phyloP scores from a whole-genome alignment of 2,888 invertebrate species.

The Cataglyphis altisquamis region DNA sequence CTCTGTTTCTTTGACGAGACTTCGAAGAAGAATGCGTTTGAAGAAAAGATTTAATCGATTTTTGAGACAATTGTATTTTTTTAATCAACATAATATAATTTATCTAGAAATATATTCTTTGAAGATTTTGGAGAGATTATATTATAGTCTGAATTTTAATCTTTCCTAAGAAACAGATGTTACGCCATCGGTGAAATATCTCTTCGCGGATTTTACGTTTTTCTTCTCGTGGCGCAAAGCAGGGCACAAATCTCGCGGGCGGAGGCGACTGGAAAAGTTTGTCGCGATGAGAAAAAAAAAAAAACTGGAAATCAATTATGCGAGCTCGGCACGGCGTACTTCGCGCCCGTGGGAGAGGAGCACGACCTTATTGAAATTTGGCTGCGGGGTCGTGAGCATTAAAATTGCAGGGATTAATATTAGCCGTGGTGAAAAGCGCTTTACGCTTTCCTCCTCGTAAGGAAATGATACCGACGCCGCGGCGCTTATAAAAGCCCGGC shows the following conservation, averaged over 20 bases:
- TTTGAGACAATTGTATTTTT: neutral
- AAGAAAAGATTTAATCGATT: slow-evolving; percentile 9
- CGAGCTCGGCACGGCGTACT: slow-evolving; percentile 40
- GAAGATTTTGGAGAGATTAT: neutral
- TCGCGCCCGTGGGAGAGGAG: slow-evolving; percentile 41
- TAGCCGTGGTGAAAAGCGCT: slow-evolving; percentile 65
- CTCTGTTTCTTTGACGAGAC: neutral
- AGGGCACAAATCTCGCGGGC: neutral
- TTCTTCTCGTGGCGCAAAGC: neutral
- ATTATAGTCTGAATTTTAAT: slow-evolving; percentile 8
- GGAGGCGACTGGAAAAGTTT: slow-evolving; percentile 62
- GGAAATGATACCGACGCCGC: slow-evolving; percentile 59
- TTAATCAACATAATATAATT: neutral
- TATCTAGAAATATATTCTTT: neutral
- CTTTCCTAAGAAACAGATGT: neutral
- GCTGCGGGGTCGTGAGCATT: slow-evolving; percentile 78
- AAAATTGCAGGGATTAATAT: slow-evolving; percentile 85
- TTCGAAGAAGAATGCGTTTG: neutral
- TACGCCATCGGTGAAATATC: neutral
- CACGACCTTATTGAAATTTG: slow-evolving; percentile 82
- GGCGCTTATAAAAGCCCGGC: slow-evolving; percentile 45
- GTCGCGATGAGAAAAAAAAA: slow-evolving; percentile 60
- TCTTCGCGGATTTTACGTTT: slow-evolving; percentile 10
- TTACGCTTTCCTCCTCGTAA: slow-evolving; percentile 58
- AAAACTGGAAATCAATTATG: slow-evolving; percentile 80